Conservation (phyloP, 2,113 vertebrate species). For the Cyanoramphus novaezelandiae region DNA sequence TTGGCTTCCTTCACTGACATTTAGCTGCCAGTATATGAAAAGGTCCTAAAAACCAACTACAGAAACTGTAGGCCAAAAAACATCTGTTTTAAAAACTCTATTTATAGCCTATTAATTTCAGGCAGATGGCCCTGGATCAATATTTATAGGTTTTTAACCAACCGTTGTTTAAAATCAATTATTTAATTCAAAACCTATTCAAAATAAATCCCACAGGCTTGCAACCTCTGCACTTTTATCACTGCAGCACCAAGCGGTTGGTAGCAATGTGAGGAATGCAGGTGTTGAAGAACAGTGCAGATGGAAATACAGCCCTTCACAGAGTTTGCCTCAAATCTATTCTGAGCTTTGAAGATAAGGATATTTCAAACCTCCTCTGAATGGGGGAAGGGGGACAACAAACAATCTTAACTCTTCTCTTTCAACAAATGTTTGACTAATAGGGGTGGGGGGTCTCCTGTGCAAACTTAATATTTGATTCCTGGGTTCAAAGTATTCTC, state of each 20-base stretch:
- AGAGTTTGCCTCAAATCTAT: background rate
- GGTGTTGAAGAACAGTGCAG: conserved; percentile 9
- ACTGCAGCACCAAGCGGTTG: background rate
- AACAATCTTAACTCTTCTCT: conserved; percentile 43
- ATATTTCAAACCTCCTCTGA: background rate
- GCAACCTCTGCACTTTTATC: background rate
- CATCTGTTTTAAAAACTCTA: background rate
- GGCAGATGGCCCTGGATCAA: background rate
- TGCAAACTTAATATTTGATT: conserved; percentile 40
- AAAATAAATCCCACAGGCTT: conserved; percentile 13
- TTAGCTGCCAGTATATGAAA: background rate
- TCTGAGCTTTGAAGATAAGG: conserved; percentile 50
- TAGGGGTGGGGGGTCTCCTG: conserved; percentile 20
- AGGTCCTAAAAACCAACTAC: background rate
- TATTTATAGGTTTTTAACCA: conserved; percentile 25
- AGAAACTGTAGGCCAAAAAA: background rate
- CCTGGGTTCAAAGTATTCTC: conserved; percentile 44
- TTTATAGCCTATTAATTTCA: conserved; percentile 24
- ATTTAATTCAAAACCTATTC: background rate
- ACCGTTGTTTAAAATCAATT: conserved; percentile 3
- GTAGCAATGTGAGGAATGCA: conserved; percentile 29
- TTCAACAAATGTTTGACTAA: conserved; percentile 50
- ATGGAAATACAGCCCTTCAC: background rate
- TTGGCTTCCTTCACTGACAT: background rate
- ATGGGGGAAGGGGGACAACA: conserved; percentile 2